Evolutionary conservation across 2,113 vertebrate genomes (phyloP).

Genomic region (Pseudorectes ferrugineus): DNA sequence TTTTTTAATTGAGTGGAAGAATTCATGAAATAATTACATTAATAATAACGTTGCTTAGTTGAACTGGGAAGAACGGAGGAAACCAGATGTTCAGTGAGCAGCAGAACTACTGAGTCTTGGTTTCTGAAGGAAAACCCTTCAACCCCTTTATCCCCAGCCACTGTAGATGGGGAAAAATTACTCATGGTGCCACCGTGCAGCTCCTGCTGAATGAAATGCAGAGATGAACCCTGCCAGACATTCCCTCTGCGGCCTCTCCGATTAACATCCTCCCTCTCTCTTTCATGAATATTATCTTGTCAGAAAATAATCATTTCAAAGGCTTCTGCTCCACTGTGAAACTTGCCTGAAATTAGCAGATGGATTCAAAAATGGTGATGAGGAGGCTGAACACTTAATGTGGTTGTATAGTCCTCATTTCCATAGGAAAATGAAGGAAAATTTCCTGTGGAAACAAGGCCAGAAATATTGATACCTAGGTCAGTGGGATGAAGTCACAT

Average conservation of each 20-base stretch:
- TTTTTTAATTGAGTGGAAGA: conserved; percentile 7
- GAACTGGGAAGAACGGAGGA: neutral
- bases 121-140: neutral
- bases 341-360: neutral
- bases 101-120: neutral
- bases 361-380: neutral
- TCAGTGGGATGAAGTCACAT: neutral
- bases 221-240: rapidly evolving
- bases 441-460: neutral
- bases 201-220: neutral
- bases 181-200: rapidly evolving
- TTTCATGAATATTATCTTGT: neutral
- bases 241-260: neutral
- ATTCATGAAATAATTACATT: conserved; percentile 15
- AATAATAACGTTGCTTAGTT: neutral
- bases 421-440: neutral
- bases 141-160: neutral
- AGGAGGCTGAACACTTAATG: neutral
- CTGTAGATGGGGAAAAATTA: neutral
- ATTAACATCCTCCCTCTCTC: neutral
- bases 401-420: neutral
- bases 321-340: neutral
- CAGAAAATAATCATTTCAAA: neutral
- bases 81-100: neutral
- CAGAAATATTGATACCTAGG: neutral